Evolutionary conservation across 2,888 invertebrate genomes (phyloP).

Genomic region (Chesias legatella): DNA sequence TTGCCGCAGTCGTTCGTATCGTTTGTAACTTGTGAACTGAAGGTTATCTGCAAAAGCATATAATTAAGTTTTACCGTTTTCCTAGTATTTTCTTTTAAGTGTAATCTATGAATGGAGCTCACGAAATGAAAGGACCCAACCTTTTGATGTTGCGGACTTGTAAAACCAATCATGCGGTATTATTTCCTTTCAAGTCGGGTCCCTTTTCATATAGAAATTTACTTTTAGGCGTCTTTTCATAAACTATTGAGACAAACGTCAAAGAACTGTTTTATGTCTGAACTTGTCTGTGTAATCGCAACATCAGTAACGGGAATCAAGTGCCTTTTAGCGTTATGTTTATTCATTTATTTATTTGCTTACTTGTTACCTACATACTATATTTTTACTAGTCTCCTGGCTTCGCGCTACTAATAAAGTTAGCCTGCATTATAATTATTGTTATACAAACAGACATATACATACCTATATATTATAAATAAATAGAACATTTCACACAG

Average conservation of each 20-base stretch:
- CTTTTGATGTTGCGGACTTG: slow-evolving; percentile 52
- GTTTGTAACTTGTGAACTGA: background rate
- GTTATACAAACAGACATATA: no score
- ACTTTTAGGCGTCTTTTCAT: slow-evolving; percentile 24
- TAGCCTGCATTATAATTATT: no score
- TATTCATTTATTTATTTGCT: no score
- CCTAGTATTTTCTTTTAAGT: slow-evolving; percentile 43
- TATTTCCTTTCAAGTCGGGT: slow-evolving; percentile 47
- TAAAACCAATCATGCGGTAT: slow-evolving; percentile 52
- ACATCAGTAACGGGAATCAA: background rate
- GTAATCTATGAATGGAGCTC: slow-evolving; percentile 47
- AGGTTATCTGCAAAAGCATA: slow-evolving; percentile 3
- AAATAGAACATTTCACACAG: no score
- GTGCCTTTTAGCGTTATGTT: no score
- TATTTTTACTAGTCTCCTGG: no score
- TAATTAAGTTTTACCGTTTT: slow-evolving; percentile 46
- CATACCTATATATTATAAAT: no score
- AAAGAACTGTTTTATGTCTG: slow-evolving; percentile 20
- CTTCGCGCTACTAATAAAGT: no score
- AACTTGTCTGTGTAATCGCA: slow-evolving; percentile 13
- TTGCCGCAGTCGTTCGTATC: background rate
- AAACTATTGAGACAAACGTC: slow-evolving; percentile 23
- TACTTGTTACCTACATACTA: no score
- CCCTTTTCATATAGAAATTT: slow-evolving; percentile 35
- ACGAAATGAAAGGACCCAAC: slow-evolving; percentile 46